Evolutionary conservation across 92 coral and sea anemone genomes (phyloP), one percentile per base, ranked within the genome.

Genomic region (Siderastrea siderea): DNA sequence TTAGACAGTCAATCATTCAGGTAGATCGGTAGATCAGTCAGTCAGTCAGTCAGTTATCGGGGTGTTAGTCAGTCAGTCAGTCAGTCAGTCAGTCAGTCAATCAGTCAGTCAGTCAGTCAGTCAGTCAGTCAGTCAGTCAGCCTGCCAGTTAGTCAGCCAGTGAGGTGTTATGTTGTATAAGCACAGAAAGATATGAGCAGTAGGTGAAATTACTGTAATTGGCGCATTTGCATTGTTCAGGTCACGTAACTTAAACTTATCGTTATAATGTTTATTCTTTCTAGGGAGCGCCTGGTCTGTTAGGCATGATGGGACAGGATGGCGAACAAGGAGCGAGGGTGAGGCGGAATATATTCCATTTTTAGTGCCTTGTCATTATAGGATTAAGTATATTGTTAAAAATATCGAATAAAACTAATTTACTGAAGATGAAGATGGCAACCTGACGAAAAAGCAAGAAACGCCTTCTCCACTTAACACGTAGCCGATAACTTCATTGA

Each of bases 311-410:
- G 61, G 95, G 95, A 49, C 45, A 60, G 5, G 68, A 71, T 8
- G 95, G 95, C 38, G 68, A 69, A 63, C 85, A 46, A 58, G 95
- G 95, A 50, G 52, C 77, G 10, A 86, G 88, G 91, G 95, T 93
- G 43, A 79, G 57, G 62, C 16, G 4, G n/a, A 45, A n/a, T 68
- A 26, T 26, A 26, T 26, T 26, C 38, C 38, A 26, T 26, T 26
- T 26, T 26, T 26, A 26, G 38, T 26, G 38, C 38, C 38, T 26
- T 26, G 38, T 26, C 38, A 26, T 26, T 26, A 26, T 26, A 26
- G 38, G 38, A 26, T 26, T 26, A 26, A 26, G 38, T 26, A 26
- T 26, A 26, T 26, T 26, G 38, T 26, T 26, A 26, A 26, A 26
- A 26, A 26, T 26, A 26, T 26, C 38, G 38, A 26, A 26, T 26